Evolutionary conservation across 2,888 invertebrate species (phyloP).

Genomic region (Stenurella melanura): DNA sequence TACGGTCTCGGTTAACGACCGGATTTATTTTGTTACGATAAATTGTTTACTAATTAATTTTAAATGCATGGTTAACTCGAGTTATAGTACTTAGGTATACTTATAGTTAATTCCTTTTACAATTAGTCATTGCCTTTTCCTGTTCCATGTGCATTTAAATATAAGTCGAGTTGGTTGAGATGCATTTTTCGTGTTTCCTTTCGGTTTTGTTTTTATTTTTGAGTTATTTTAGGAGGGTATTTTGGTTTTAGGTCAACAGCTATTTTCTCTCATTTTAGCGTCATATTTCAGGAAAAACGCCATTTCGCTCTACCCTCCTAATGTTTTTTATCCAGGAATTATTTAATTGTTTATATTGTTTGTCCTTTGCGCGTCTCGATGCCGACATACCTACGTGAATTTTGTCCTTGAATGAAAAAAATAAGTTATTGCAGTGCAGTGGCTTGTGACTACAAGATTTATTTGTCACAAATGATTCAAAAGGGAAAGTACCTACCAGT

Average conservation of each 20-base stretch:
- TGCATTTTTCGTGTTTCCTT: slow-evolving; percentile 30
- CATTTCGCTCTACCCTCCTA: not conserved
- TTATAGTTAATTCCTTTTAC: slow-evolving; percentile 26
- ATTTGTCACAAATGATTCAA: not conserved
- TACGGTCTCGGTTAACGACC: slow-evolving; percentile 2
- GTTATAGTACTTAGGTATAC: slow-evolving; percentile 5
- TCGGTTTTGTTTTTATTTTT: slow-evolving; percentile 19
- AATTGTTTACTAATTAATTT: slow-evolving; percentile 40
- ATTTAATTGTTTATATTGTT: no score
- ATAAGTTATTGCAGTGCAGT: not conserved
- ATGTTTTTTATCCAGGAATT: no score
- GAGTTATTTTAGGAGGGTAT: slow-evolving; percentile 37
- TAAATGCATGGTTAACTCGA: slow-evolving; percentile 34
- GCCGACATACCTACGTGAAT: not conserved
- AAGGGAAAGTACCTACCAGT: not conserved
- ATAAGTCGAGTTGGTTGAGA: slow-evolving; percentile 7
- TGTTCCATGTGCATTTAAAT: slow-evolving; percentile 33
- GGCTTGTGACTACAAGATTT: not conserved
- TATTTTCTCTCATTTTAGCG: slow-evolving; percentile 10
- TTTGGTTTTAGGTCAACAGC: slow-evolving; percentile 38
- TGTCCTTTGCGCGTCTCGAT: no score
- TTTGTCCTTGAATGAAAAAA: not conserved
- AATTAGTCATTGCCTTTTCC: slow-evolving; percentile 39
- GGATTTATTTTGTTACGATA: slow-evolving; percentile 25
- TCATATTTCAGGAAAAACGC: not conserved